These are phyloP conservation scores for Acrocephalus scirpaceus DNA, from an alignment of 2,797 vertebrate species.

Conservation along the genomic window DNA sequence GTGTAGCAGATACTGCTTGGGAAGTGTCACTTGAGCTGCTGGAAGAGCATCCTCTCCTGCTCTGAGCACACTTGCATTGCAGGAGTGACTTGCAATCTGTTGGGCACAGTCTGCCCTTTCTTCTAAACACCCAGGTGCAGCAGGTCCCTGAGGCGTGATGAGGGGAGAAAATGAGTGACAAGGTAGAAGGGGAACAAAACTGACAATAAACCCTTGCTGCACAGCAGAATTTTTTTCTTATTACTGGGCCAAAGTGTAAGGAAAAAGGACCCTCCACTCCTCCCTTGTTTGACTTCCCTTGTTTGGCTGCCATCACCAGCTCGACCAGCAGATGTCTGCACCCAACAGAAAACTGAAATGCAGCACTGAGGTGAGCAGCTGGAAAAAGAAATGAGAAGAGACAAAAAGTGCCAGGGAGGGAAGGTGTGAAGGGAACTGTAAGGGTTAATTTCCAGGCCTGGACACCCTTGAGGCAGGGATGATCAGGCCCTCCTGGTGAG, in stretches of 20 bases:
- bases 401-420: neutral
- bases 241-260: neutral
- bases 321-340: slow-evolving; percentile 46
- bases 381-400: neutral
- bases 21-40: neutral
- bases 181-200: neutral
- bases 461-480: neutral
- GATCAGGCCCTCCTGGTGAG: neutral
- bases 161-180: neutral
- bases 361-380: neutral
- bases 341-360: neutral
- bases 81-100: neutral
- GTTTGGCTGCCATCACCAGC: neutral
- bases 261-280: neutral
- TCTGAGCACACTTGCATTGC: neutral
- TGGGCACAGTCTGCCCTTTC: neutral
- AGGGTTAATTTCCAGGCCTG: neutral
- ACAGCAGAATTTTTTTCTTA: neutral
- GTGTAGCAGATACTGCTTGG: neutral
- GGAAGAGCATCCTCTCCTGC: neutral
- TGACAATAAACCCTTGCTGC: neutral
- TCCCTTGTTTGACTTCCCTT: neutral
- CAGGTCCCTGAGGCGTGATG: neutral
- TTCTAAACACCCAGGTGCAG: neutral
- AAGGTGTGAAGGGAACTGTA: neutral